phyloP scores from a whole-genome alignment of 2,888 invertebrate species.

The Acrocyrtus sp. region DNA sequence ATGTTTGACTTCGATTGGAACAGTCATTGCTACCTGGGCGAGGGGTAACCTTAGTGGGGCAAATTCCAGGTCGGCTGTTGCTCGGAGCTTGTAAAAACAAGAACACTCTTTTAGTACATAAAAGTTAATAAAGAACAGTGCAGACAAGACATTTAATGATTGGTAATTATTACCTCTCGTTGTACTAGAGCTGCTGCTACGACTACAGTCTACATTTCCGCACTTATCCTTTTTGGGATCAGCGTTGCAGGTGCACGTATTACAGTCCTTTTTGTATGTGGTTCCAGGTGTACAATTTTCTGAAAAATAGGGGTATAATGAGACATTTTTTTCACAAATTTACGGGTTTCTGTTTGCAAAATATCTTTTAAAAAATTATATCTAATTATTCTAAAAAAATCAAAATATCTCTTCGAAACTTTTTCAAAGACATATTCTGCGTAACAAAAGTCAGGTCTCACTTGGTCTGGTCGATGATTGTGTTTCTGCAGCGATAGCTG shows the following conservation, averaged over 20 bases:
- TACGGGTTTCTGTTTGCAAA: no score
- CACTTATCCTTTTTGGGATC: constrained; percentile 55
- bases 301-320: no score
- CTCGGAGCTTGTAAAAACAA: constrained; percentile 45
- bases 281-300: constrained; percentile 56
- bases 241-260: constrained; percentile 58
- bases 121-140: no score
- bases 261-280: constrained; percentile 60
- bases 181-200: constrained; percentile 43
- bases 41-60: constrained; percentile 59
- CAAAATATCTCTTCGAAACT: neutral
- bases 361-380: neutral
- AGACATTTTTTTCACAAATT: no score
- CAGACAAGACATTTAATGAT: no score
- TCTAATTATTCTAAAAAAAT: no score
- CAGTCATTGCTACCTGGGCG: constrained; percentile 58
- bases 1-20: constrained; percentile 42
- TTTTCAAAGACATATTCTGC: neutral
- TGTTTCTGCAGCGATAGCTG: constrained; percentile 37
- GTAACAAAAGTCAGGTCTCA: no score
- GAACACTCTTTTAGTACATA: no score
- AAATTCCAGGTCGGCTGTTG: constrained; percentile 55
- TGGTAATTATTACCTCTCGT: constrained; percentile 36
- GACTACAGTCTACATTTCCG: constrained; percentile 55
- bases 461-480: constrained; percentile 52